A percentile compares a stretch with the other conserved stretches of the same genome.
Evolutionary conservation across 37 sponge, comb jelly and placozoan genomes (phyloP).

Genomic region (Halisarca cf. caerulea): DNA sequence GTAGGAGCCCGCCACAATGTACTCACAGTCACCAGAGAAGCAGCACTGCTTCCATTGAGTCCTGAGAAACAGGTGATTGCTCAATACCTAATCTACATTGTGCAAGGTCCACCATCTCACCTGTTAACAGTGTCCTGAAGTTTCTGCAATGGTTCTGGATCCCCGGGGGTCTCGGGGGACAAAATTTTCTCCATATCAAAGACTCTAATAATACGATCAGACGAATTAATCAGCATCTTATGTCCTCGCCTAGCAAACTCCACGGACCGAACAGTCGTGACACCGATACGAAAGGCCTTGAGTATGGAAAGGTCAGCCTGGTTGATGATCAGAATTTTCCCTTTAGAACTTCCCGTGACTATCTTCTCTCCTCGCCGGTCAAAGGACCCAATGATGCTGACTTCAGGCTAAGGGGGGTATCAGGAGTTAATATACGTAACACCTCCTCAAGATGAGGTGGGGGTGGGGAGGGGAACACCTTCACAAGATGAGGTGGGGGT

Average conservation of each 20-base stretch:
- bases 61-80: constrained; percentile 48
- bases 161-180: constrained; percentile 36
- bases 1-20: constrained; percentile 90
- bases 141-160: constrained; percentile 85
- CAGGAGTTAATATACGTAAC: background rate
- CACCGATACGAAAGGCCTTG: constrained; percentile 37
- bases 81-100: too few relatives aligned
- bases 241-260: constrained; percentile 93
- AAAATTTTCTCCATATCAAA: constrained; percentile 83
- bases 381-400: constrained; percentile 88
- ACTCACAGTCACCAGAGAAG: constrained; percentile 96
- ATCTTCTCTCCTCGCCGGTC: constrained; percentile 84
- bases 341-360: constrained; percentile 88
- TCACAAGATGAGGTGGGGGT: background rate
- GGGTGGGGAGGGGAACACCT: background rate
- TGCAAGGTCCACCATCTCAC: constrained; percentile 13
- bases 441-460: background rate
- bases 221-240: constrained; percentile 88
- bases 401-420: constrained; percentile 65
- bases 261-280: constrained; percentile 79
- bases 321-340: constrained; percentile 82
- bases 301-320: background rate
- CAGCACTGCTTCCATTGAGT: constrained; percentile 96
- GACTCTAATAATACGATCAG: constrained; percentile 91
- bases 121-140: constrained; percentile 95